Evolutionary conservation across 2,797 vertebrate species (phyloP).

Genomic region (Manis crassicaudata): DNA sequence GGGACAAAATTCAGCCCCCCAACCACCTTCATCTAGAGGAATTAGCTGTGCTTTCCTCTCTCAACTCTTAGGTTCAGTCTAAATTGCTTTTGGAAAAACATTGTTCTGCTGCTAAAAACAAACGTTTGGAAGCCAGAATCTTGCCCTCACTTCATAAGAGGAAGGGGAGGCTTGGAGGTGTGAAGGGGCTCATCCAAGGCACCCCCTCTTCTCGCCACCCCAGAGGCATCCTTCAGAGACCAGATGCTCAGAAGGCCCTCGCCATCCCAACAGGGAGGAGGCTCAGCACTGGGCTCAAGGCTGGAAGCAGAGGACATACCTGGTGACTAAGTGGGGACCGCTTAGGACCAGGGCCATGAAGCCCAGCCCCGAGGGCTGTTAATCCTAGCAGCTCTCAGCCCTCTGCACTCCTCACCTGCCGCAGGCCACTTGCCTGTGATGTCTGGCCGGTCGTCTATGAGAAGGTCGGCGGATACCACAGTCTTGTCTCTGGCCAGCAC

Average conservation of each 20-base stretch:
- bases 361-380: not conserved
- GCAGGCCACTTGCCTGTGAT: conserved; percentile 89
- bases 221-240: not conserved
- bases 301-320: not conserved
- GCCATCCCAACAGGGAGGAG: not conserved
- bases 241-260: not conserved
- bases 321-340: not conserved
- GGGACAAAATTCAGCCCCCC: not conserved
- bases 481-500: conserved; percentile 97
- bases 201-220: not conserved
- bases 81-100: not conserved
- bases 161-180: not conserved
- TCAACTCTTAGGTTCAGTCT: not conserved
- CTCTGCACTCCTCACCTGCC: not conserved
- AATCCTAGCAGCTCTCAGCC: not conserved
- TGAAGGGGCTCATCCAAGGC: not conserved
- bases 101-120: not conserved
- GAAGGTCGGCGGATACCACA: conserved; percentile 92
- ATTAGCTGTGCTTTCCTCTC: not conserved
- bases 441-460: conserved; percentile 96
- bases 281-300: not conserved
- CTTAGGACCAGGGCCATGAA: fast-evolving
- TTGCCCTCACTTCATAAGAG: not conserved
- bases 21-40: not conserved
- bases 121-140: not conserved